These are phyloP conservation scores for Papilio elwesi DNA, from an alignment of 2,888 invertebrate species.

Conservation along the genomic window DNA sequence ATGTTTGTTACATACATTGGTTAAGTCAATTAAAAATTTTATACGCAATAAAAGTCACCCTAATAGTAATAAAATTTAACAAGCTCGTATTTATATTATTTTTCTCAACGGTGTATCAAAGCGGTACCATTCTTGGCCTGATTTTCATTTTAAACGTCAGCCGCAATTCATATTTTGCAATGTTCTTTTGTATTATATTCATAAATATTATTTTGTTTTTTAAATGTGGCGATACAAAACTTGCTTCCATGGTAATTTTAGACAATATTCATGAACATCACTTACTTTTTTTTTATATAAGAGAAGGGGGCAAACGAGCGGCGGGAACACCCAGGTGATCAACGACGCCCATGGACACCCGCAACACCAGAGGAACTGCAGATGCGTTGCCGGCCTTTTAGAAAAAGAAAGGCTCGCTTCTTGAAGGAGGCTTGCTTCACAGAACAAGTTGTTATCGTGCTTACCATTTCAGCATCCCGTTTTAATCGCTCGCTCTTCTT, in stretches of 20 bases:
- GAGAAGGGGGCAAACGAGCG: no score
- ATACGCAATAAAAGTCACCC: slow-evolving; percentile 28
- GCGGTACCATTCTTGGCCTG: not conserved
- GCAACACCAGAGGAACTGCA: no score
- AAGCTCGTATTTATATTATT: slow-evolving; percentile 1
- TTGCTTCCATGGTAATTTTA: slow-evolving; percentile 41
- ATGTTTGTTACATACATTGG: not conserved
- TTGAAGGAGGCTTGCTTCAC: no score
- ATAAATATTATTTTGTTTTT: slow-evolving; percentile 30
- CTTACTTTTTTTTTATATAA: no score
- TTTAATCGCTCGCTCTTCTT: slow-evolving; percentile 72
- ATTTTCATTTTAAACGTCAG: not conserved
- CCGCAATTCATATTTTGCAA: not conserved
- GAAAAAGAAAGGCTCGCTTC: no score
- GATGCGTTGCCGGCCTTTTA: no score
- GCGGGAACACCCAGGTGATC: no score
- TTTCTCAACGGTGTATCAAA: not conserved
- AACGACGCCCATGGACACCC: no score
- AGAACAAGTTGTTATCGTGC: not conserved
- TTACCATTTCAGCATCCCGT: slow-evolving; percentile 69
- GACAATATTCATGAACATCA: not conserved
- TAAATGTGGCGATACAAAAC: slow-evolving; percentile 31
- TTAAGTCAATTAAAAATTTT: slow-evolving; percentile 32
- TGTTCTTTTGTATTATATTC: slow-evolving; percentile 21
- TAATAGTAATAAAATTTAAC: slow-evolving; percentile 27